Conservation (phyloP, 2,797 vertebrate genomes). For the Hydrolagus colliei region DNA sequence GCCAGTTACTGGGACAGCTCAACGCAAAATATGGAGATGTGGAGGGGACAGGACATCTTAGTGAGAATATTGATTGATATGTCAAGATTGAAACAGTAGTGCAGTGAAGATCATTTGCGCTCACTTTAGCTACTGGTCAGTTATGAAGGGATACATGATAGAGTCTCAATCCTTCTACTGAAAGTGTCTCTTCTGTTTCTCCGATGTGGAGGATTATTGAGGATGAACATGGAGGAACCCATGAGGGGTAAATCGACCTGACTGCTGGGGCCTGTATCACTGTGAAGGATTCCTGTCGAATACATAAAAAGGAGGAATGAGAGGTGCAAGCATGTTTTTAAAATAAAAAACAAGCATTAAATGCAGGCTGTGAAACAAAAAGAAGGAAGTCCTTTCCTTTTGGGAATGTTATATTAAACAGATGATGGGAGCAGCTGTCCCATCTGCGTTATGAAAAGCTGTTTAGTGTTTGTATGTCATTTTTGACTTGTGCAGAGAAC, state of each 20-base stretch:
- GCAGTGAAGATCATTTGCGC: no score
- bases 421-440: slow-evolving; percentile 23
- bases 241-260: not conserved
- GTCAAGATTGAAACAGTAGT: no score
- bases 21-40: no score
- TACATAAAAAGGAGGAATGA: not conserved
- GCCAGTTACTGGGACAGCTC: no score
- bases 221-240: not conserved
- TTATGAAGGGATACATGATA: not conserved
- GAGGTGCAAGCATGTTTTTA: not conserved
- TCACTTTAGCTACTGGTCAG: no score
- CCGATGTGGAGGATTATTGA: not conserved
- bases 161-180: not conserved
- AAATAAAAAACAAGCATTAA: not conserved
- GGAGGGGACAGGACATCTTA: no score
- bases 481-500: not conserved
- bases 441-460: not conserved
- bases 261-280: not conserved
- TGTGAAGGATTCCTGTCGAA: not conserved
- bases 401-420: slow-evolving; percentile 6
- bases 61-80: no score
- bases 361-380: not conserved
- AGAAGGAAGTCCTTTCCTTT: not conserved
- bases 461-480: slow-evolving; percentile 14
- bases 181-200: no score